phyloP scores from a whole-genome alignment of 2,113 vertebrate genomes.

The Barbus barbus region DNA sequence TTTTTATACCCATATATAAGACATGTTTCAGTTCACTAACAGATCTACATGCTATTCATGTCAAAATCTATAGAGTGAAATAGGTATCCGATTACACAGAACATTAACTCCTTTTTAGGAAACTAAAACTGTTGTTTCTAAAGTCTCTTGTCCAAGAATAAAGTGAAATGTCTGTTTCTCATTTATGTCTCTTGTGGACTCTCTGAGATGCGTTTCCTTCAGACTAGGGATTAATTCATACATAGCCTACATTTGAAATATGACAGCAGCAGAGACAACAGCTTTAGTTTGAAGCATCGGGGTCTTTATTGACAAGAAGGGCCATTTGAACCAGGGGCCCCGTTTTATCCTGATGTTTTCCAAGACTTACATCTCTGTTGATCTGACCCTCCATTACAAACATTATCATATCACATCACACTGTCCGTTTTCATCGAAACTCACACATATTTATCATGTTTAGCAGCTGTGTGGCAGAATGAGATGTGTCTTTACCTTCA shows the following conservation, averaged over 20 bases:
- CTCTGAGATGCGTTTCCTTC: not conserved
- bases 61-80: too few relatives aligned
- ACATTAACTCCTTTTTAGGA: not conserved
- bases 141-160: not conserved
- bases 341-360: not conserved
- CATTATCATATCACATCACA: conserved; percentile 55
- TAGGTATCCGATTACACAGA: not conserved
- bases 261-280: not conserved
- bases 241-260: conserved; percentile 70
- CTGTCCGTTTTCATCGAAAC: not conserved
- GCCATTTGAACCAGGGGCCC: not conserved
- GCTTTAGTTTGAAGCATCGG: not conserved
- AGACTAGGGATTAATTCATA: not conserved
- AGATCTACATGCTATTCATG: too few relatives aligned
- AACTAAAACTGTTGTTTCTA: not conserved
- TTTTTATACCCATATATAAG: too few relatives aligned
- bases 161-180: not conserved
- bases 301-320: not conserved
- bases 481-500: conserved; percentile 82
- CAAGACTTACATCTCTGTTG: too few relatives aligned
- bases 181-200: conserved; percentile 56
- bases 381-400: not conserved
- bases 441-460: not conserved
- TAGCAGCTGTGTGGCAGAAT: not conserved
- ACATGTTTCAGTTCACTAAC: too few relatives aligned